Evolutionary conservation across 1,140 invertebrate species (phyloP), one percentile per base, ranked within the genome.

Genomic region (Leptinotarsa texana): DNA sequence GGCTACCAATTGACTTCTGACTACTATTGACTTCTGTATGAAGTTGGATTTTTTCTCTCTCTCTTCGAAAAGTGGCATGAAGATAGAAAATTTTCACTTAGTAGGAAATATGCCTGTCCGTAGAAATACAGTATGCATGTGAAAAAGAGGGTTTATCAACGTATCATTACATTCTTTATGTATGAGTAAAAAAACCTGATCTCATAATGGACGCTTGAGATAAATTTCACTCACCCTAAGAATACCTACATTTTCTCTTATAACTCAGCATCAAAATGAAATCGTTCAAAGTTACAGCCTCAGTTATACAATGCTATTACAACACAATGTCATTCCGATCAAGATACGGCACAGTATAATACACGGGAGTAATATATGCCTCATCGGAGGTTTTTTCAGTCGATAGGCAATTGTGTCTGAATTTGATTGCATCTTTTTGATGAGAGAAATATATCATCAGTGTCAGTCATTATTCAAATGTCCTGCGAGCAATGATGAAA

Each of bases 381-480:
- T 65, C 21, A 18, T 65, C 63, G 13, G 27, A 65, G 63, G 21
- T 3, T 65, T 42, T 65, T 65, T 33, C 63, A 65, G 63, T 65
- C 21, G 21, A 22, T 22, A 65, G 27, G 63, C 63, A 65, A 65
- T 65, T 65, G 63, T 65, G 63, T 65, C 63, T 21, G 63, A 65
- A 15, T 65, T 33, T 65, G 63, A 65, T 65, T 65, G 63, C 63
- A 65, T 65, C 63, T 65, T 65, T 65, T 65, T 65, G 63, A 65
- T 65, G 63, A 13, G 63, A 65, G 13, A 21, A 65, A 65, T 65
- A 65, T 65, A 65, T 65, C 63, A 65, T 65, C 22, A 27, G 21
- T 65, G 63, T 24, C 63, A 33, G 27, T 65, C 21, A 15, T 65
- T 33, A 65, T 65, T 65, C 63, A 65, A 65, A 65, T 65, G 63